These are phyloP conservation scores for Zootermopsis nevadensis DNA, from an alignment of 2,888 invertebrate species.

Conservation along the genomic window DNA sequence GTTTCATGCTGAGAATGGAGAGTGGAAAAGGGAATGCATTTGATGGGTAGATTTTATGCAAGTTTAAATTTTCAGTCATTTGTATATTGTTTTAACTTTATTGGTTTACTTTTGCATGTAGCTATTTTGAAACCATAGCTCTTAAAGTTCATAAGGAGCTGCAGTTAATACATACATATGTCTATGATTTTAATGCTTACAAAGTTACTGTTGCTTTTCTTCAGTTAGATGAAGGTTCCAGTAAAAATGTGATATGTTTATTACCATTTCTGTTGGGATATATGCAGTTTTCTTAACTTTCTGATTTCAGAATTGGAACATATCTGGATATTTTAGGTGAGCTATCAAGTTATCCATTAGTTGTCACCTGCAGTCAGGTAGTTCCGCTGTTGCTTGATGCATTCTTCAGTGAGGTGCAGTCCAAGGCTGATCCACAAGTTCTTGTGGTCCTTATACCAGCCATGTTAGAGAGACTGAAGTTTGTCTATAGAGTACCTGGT, in stretches of 20 bases:
- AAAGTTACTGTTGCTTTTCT: too few relatives aligned
- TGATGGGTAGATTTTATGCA: slow-evolving; percentile 27
- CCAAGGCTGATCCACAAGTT: slow-evolving; percentile 37
- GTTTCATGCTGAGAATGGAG: slow-evolving; percentile 48
- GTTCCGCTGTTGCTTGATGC: slow-evolving; percentile 48
- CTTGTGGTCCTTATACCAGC: slow-evolving; percentile 41
- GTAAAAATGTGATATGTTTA: too few relatives aligned
- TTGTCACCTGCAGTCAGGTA: slow-evolving; percentile 49
- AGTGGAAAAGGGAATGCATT: slow-evolving; percentile 28
- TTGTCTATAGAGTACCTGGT: slow-evolving; percentile 46
- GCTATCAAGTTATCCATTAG: slow-evolving; percentile 47
- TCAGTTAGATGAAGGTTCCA: too few relatives aligned
- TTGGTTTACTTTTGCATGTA: too few relatives aligned
- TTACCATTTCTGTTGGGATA: too few relatives aligned
- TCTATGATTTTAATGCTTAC: too few relatives aligned
- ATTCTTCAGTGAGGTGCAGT: slow-evolving; percentile 46
- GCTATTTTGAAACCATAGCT: too few relatives aligned
- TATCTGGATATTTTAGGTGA: slow-evolving; percentile 47
- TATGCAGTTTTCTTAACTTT: not conserved
- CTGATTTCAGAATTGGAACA: slow-evolving; percentile 32
- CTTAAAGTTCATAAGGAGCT: too few relatives aligned
- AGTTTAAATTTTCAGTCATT: not conserved
- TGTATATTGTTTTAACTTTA: too few relatives aligned
- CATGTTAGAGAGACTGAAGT: slow-evolving; percentile 45
- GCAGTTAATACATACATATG: too few relatives aligned